Percentiles rank a stretch among this genome's conserved stretches.
These are phyloP conservation scores for Philaethria dido DNA, from an alignment of 2,888 invertebrate genomes.

Conservation along the genomic window DNA sequence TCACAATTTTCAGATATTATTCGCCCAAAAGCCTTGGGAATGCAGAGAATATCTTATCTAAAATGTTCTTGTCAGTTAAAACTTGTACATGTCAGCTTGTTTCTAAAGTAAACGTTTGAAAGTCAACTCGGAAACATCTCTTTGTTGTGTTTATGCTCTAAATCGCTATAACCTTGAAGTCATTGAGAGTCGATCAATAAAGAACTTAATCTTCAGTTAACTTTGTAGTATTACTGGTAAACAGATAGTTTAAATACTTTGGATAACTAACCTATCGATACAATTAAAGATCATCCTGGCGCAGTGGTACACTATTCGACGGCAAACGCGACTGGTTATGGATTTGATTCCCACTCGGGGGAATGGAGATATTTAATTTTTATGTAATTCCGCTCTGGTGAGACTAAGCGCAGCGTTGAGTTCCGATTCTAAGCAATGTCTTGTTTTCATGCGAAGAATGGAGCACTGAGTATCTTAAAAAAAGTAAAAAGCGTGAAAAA, in stretches of 20 bases:
- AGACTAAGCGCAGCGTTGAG: no score
- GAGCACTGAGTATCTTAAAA: no score
- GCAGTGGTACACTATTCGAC: no score
- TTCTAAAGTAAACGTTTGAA: conserved; percentile 39
- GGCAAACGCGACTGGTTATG: no score
- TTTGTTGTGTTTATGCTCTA: conserved; percentile 24
- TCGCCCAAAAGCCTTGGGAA: conserved; percentile 19
- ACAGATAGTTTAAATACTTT: neutral
- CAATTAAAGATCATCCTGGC: no score
- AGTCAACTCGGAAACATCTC: conserved; percentile 32
- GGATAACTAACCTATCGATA: neutral
- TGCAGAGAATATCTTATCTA: conserved; percentile 36
- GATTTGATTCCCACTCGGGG: no score
- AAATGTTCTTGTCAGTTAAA: conserved; percentile 36
- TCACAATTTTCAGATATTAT: conserved; percentile 10
- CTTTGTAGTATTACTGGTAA: neutral
- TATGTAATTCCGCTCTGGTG: no score
- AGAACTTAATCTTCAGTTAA: neutral
- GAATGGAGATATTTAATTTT: no score
- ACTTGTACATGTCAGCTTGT: conserved; percentile 37
- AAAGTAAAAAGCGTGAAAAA: no score
- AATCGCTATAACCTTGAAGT: conserved; percentile 15
- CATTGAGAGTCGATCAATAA: conserved; percentile 7
- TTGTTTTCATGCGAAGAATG: no score
- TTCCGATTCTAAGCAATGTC: no score